phyloP scores from a whole-genome alignment of 1,140 invertebrate species.

The Cataglyphis hispanica region DNA sequence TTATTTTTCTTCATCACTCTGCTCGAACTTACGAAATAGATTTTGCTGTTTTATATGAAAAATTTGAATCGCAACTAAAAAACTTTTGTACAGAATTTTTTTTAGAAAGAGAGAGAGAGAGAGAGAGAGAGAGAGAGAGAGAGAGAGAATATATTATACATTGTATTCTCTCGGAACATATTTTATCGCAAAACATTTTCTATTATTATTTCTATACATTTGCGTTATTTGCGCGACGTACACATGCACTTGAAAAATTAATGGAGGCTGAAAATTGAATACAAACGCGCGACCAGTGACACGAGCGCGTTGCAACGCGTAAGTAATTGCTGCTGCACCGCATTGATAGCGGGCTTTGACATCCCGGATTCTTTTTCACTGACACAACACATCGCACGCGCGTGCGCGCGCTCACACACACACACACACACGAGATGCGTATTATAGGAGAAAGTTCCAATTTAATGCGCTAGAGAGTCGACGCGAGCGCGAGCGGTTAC shows the following conservation, averaged over 20 bases:
- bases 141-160: too few relatives aligned
- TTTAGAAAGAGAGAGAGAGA: too few relatives aligned
- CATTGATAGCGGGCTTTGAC: constrained; percentile 7
- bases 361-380: constrained; percentile 38
- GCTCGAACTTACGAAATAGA: constrained; percentile 33
- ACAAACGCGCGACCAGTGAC: background rate
- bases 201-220: constrained; percentile 4
- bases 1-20: constrained; percentile 48
- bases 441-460: constrained; percentile 66
- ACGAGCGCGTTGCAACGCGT: constrained; percentile 22
- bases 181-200: constrained; percentile 15
- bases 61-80: constrained; percentile 37
- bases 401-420: too few relatives aligned
- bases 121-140: too few relatives aligned
- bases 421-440: constrained; percentile 8
- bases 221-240: background rate
- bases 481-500: constrained; percentile 38
- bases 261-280: constrained; percentile 23
- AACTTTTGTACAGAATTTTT: background rate
- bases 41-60: constrained; percentile 45
- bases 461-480: constrained; percentile 46
- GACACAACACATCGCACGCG: constrained; percentile 26
- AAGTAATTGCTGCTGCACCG: constrained; percentile 28
- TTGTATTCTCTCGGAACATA: background rate
- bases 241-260: constrained; percentile 17